Evolutionary conservation across 2,888 invertebrate species (phyloP).

Genomic region (Herminia tarsipennalis): DNA sequence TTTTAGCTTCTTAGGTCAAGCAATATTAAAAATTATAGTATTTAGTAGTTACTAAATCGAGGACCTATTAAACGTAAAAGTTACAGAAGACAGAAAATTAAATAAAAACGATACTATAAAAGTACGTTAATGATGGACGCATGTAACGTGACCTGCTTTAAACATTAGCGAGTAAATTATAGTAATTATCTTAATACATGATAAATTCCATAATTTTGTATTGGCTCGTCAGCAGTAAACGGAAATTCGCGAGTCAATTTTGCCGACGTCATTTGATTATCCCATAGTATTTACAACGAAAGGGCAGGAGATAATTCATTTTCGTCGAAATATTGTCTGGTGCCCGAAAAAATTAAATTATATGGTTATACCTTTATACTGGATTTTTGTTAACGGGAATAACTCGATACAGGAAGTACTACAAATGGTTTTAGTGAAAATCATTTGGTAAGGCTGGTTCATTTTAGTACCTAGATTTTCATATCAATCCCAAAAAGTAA

Average conservation of each 20-base stretch:
- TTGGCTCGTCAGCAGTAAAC: constrained; percentile 27
- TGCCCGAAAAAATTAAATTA: constrained; percentile 59
- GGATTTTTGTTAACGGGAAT: constrained; percentile 24
- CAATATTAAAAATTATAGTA: too few relatives aligned
- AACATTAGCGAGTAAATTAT: too few relatives aligned
- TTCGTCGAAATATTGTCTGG: constrained; percentile 67
- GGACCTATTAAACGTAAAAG: too few relatives aligned
- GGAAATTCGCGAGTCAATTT: constrained; percentile 60
- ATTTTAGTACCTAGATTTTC: too few relatives aligned
- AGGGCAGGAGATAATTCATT: constrained; percentile 72
- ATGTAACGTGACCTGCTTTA: too few relatives aligned
- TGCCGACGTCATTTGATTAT: constrained; percentile 65
- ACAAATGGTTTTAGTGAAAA: background rate
- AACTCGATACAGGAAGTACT: constrained; percentile 3
- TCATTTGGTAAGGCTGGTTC: background rate
- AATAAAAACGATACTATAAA: too few relatives aligned
- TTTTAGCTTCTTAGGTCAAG: too few relatives aligned
- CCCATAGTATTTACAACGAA: constrained; percentile 52
- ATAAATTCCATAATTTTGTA: constrained; percentile 25
- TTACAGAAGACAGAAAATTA: too few relatives aligned
- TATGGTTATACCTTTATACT: constrained; percentile 43
- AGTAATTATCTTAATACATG: background rate
- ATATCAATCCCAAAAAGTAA: too few relatives aligned
- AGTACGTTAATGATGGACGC: too few relatives aligned
- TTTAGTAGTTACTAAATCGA: too few relatives aligned